Conservation (phyloP, 1,140 invertebrate genomes). For the Drosophila erecta region DNA sequence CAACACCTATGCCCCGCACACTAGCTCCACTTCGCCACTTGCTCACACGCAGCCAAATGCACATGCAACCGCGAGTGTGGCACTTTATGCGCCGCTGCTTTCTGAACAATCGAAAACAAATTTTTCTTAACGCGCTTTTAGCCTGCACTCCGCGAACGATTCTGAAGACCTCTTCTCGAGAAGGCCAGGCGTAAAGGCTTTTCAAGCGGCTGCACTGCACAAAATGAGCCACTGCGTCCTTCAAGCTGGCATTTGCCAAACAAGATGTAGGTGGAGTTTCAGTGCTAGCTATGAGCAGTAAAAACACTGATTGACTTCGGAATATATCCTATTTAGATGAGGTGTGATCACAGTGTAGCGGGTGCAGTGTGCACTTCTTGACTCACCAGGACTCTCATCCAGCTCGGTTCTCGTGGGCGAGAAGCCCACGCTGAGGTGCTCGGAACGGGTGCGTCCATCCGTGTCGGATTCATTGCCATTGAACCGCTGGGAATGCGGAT, state of each 20-base stretch:
- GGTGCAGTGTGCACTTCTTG: slow-evolving; percentile 40
- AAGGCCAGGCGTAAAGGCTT: slow-evolving; percentile 27
- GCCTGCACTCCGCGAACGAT: slow-evolving; percentile 21
- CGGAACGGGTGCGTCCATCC: slow-evolving; percentile 81
- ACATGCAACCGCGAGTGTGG: slow-evolving; percentile 71
- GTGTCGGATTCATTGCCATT: slow-evolving; percentile 84
- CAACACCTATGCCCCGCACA: slow-evolving; percentile 50
- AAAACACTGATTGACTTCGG: not conserved
- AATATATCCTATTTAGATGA: not conserved
- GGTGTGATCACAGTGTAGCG: slow-evolving; percentile 19
- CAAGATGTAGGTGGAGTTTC: no score
- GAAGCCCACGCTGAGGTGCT: slow-evolving; percentile 79
- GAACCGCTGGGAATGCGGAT: slow-evolving; percentile 67
- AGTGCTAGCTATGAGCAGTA: no score
- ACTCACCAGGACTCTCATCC: slow-evolving; percentile 84
- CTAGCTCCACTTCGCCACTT: slow-evolving; percentile 25
- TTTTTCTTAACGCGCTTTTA: slow-evolving; percentile 57
- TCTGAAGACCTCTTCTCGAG: slow-evolving; percentile 34
- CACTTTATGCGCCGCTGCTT: slow-evolving; percentile 71
- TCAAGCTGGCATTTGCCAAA: no score
- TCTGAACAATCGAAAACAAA: slow-evolving; percentile 71
- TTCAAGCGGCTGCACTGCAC: slow-evolving; percentile 17
- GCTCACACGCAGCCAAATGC: slow-evolving; percentile 30
- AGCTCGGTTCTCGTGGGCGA: slow-evolving; percentile 83
- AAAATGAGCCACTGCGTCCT: no score